A percentile compares a stretch with the other conserved stretches of the same genome.
These are phyloP conservation scores for Sylvicola fuscatus DNA, from an alignment of 2,888 invertebrate genomes.

Conservation along the genomic window DNA sequence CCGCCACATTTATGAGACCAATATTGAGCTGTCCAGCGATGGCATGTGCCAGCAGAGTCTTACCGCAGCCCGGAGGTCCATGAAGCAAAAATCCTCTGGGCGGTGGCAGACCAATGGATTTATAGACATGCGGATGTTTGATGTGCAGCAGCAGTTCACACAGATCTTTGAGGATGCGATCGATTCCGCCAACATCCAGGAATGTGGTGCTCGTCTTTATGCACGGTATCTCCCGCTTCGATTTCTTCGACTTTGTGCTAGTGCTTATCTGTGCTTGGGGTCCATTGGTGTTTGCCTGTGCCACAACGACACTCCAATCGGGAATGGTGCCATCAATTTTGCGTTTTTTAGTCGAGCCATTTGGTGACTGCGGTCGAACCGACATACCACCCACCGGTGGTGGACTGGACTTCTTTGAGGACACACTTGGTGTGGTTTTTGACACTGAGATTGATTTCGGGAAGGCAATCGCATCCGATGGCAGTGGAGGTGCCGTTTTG, in stretches of 20 bases:
- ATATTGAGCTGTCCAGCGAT: constrained; percentile 71
- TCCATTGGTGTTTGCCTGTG: constrained; percentile 1
- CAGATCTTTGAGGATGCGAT: constrained; percentile 45
- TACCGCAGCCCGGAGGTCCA: constrained; percentile 93
- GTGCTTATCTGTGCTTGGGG: neutral
- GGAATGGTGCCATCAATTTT: constrained; percentile 4
- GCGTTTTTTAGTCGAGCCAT: constrained; percentile 7
- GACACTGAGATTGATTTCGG: neutral
- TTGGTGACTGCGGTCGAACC: constrained; percentile 5
- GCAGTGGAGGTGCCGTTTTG: constrained; percentile 14
- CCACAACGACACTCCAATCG: constrained; percentile 1
- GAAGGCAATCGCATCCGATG: neutral
- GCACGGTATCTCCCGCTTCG: constrained; percentile 18
- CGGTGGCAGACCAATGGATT: constrained; percentile 62
- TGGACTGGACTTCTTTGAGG: too few species aligned
- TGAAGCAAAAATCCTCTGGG: constrained; percentile 83
- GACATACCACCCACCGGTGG: too few species aligned
- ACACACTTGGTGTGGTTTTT: constrained; percentile 20
- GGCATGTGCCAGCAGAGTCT: constrained; percentile 60
- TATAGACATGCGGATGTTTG: constrained; percentile 78
- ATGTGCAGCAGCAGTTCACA: constrained; percentile 66
- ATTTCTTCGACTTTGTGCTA: constrained; percentile 14
- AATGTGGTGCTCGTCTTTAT: constrained; percentile 30
- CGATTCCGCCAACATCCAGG: constrained; percentile 60
- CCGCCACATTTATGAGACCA: constrained; percentile 69